Evolutionary conservation across 2,797 vertebrate species (phyloP).

Genomic region (Poeciliopsis paucimaculata): DNA sequence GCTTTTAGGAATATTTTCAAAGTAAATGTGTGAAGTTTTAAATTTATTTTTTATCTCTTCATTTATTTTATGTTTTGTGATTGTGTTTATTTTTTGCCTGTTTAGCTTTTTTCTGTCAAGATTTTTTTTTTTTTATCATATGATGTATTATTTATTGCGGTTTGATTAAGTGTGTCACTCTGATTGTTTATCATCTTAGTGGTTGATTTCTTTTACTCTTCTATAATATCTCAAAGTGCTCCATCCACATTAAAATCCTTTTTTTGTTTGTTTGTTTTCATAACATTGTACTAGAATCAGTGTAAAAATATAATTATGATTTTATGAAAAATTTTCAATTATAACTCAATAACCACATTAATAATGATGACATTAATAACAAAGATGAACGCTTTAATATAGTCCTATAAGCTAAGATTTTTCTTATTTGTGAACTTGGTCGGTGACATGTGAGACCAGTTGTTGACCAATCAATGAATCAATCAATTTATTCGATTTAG

Average conservation of each 20-base stretch:
- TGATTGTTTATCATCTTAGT: neutral
- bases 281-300: too few species aligned
- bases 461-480: too few species aligned
- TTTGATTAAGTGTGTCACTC: neutral
- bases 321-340: too few species aligned
- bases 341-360: too few species aligned
- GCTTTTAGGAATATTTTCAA: neutral
- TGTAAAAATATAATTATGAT: too few species aligned
- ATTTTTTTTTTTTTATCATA: neutral
- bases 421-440: too few species aligned
- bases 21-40: neutral
- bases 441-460: too few species aligned
- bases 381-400: neutral
- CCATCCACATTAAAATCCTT: neutral
- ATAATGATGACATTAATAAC: neutral
- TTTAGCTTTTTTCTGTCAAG: neutral
- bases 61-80: neutral
- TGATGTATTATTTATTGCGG: neutral
- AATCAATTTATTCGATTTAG: too few species aligned
- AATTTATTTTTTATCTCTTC: neutral
- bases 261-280: neutral
- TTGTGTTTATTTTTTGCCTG: neutral
- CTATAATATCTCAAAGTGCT: neutral
- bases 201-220: neutral
- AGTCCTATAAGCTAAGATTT: too few species aligned